Evolutionary conservation across 2,797 vertebrate genomes (phyloP).

Genomic region (Hylomyscus alleni): DNA sequence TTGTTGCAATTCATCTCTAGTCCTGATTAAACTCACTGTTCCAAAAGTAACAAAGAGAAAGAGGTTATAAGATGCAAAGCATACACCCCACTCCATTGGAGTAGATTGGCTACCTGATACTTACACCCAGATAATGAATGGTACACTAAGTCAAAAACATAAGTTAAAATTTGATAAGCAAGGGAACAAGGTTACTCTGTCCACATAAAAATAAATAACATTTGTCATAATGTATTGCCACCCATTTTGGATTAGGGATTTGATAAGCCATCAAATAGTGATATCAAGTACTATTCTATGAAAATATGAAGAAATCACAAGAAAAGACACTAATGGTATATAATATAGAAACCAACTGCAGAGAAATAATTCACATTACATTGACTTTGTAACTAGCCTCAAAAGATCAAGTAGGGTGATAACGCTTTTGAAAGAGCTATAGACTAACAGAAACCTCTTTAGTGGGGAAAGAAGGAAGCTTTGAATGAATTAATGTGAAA

Average conservation of each 20-base stretch:
- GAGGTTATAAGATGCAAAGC: conserved; percentile 11
- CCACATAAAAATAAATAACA: background rate
- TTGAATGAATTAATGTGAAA: background rate
- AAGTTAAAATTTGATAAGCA: background rate
- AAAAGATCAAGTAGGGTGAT: background rate
- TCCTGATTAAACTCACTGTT: conserved; percentile 4
- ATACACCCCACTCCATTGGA: background rate
- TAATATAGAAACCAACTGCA: conserved; percentile 10
- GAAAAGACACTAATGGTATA: conserved; percentile 2
- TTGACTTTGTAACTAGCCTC: conserved; percentile 19
- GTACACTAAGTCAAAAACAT: conserved; percentile 26
- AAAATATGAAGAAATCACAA: conserved; percentile 42
- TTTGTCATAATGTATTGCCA: background rate
- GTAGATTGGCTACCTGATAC: background rate
- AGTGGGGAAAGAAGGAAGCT: background rate
- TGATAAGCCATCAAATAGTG: background rate
- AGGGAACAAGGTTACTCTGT: background rate
- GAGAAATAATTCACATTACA: conserved; percentile 42
- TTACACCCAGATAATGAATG: conserved; percentile 4
- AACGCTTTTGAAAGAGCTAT: background rate
- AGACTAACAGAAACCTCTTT: background rate
- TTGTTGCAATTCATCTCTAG: background rate
- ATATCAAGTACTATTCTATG: conserved; percentile 9
- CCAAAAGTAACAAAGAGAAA: conserved; percentile 56
- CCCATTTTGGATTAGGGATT: background rate